phyloP scores from a whole-genome alignment of 1,140 invertebrate species.

The Delia radicum region DNA sequence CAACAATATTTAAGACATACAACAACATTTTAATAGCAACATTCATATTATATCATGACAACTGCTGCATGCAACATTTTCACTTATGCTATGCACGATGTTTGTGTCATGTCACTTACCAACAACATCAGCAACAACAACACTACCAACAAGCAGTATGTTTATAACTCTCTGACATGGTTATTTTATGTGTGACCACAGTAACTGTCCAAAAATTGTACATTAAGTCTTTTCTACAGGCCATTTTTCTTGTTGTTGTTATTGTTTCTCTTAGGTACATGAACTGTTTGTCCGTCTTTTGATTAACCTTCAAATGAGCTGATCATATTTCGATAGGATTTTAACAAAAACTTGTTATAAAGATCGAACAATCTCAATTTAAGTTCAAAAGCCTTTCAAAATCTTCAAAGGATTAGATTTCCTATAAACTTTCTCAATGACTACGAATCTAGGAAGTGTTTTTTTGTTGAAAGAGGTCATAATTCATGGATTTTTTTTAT shows the following conservation, averaged over 20 bases:
- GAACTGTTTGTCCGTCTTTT: not conserved
- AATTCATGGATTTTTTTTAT: no score
- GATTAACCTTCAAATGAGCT: not conserved
- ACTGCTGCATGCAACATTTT: slow-evolving; percentile 21
- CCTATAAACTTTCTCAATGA: no score
- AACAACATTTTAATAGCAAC: slow-evolving; percentile 22
- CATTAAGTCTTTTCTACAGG: slow-evolving; percentile 10
- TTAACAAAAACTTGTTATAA: no score
- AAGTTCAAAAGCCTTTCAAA: not conserved
- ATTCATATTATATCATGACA: slow-evolving; percentile 23
- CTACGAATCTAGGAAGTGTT: no score
- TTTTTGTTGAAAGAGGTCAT: no score
- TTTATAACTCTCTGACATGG: slow-evolving; percentile 9
- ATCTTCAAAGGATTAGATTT: not conserved
- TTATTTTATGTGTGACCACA: slow-evolving; percentile 9
- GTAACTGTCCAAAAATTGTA: slow-evolving; percentile 17
- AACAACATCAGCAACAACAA: not conserved
- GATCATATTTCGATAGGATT: no score
- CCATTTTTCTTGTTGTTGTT: not conserved
- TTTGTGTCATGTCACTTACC: slow-evolving; percentile 15
- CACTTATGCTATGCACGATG: slow-evolving; percentile 21
- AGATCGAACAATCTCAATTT: no score
- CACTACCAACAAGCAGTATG: not conserved
- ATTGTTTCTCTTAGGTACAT: not conserved
- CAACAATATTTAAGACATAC: not conserved